Percentiles rank a stretch among this genome's conserved stretches.
Conservation (phyloP, 1,140 invertebrate genomes). For the Zaprionus capensis region DNA sequence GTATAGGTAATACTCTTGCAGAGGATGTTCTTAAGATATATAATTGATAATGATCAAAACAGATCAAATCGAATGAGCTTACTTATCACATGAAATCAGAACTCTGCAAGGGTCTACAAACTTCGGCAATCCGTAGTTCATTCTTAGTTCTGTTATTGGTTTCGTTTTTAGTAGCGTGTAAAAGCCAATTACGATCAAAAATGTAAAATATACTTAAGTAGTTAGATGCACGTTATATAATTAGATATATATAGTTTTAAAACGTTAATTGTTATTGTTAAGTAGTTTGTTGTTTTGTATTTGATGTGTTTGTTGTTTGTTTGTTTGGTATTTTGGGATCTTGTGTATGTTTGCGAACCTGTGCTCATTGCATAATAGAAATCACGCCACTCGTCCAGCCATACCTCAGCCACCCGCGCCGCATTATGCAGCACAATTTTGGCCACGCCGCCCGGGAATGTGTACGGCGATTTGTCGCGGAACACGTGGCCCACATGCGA, state of each 20-base stretch:
- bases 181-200: constrained; percentile 69
- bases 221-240: constrained; percentile 76
- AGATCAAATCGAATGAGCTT: too few species aligned
- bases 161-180: constrained; percentile 57
- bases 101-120: constrained; percentile 23
- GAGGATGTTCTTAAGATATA: not conserved
- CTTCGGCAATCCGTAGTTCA: constrained; percentile 14
- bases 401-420: constrained; percentile 97
- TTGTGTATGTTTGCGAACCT: constrained; percentile 88
- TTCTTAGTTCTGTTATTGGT: constrained; percentile 13
- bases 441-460: constrained; percentile 99
- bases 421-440: constrained; percentile 98
- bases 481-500: constrained; percentile 99
- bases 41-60: not conserved
- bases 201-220: constrained; percentile 54
- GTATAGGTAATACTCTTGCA: constrained; percentile 9
- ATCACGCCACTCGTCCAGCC: constrained; percentile 99
- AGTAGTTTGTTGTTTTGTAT: constrained; percentile 45
- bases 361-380: constrained; percentile 99
- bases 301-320: constrained; percentile 33
- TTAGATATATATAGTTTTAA: constrained; percentile 18
- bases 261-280: constrained; percentile 29
- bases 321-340: constrained; percentile 19
- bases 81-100: not conserved
- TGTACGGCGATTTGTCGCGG: constrained; percentile 99